A percentile compares a stretch with the other conserved stretches of the same genome.
Evolutionary conservation across 2,797 vertebrate species (phyloP).

Genomic region (Schizothorax lantsangensis): DNA sequence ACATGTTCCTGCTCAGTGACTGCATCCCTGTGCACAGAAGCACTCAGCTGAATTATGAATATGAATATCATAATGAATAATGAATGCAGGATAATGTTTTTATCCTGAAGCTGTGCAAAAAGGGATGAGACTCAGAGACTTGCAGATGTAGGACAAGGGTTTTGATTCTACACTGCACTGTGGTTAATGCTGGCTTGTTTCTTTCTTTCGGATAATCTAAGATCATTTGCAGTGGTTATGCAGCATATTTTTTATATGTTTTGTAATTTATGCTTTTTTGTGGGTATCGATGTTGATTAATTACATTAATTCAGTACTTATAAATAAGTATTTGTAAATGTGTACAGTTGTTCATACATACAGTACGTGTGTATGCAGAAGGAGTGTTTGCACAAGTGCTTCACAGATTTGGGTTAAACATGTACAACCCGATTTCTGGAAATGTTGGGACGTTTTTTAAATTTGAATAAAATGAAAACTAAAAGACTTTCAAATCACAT

Average conservation of each 20-base stretch:
- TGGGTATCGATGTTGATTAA: too few species aligned
- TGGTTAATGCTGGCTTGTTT: neutral
- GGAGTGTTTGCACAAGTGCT: neutral
- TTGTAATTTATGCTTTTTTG: neutral
- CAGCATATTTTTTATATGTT: neutral
- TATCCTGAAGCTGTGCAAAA: slow-evolving; percentile 33
- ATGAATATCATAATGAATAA: slow-evolving; percentile 71
- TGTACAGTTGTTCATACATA: neutral
- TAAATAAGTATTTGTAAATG: neutral
- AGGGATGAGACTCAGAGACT: slow-evolving; percentile 21
- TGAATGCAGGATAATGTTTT: slow-evolving; percentile 64
- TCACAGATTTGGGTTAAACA: slow-evolving; percentile 6
- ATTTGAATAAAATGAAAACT: too few species aligned
- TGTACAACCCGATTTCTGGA: neutral
- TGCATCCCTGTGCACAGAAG: slow-evolving; percentile 34
- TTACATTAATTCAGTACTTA: neutral
- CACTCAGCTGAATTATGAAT: slow-evolving; percentile 68
- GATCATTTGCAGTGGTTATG: neutral
- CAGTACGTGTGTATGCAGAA: too few species aligned
- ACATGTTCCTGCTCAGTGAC: slow-evolving; percentile 39
- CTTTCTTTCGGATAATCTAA: neutral
- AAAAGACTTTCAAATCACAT: too few species aligned
- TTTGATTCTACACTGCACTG: slow-evolving; percentile 19
- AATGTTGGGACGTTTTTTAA: too few species aligned
- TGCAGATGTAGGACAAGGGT: slow-evolving; percentile 5